Evolutionary conservation across 2,888 invertebrate species (phyloP), one percentile per base, ranked within the genome.

Genomic region (Drosophila setosimentum): DNA sequence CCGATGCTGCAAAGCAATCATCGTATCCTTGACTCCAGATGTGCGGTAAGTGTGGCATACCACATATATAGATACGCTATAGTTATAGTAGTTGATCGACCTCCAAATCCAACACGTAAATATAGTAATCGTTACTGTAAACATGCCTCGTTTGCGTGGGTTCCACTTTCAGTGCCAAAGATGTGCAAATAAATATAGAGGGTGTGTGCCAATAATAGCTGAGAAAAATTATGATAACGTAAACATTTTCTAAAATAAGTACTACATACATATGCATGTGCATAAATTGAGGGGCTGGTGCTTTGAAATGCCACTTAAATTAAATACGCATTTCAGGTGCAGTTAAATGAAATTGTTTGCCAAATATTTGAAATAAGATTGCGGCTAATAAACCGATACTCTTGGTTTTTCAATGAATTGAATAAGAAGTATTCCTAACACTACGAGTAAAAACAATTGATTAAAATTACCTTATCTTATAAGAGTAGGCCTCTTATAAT

Each of bases 11-110:
- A 92, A 68, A 91, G 80, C 78, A 83, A 84, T 42, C 80, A 82
- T 72, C 80, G 83, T 50, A 91, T 92, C 76, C 91, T 91, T 68
- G 92, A 92, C 53, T 79, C 92, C 62, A 80, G 92, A 80, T 92
- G 91, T 79, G 92, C 92, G 91, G 92, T 93, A 89, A 92, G 92
- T 92, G 68, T 76, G 71, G 54, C 75, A n/a, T 21, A 45, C 32
- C 27, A n/a, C 51, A 50, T 63, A 37, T 30, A 27, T 63, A 37
- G 33, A 27, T 45, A 18, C 30, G 13, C 29, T 49, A 63, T 40
- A 37, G 18, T 35, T 13, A 4, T 35, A 13, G 11, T 48, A 50
- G 60, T 78, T 66, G 65, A 71, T 65, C 61, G 68, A 66, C 65
- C 64, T 40, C 30, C 60, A 35, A 51, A 7, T 32, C 27, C 51